Evolutionary conservation across 1,140 invertebrate species (phyloP).

Genomic region (Dendroctonus valens): DNA sequence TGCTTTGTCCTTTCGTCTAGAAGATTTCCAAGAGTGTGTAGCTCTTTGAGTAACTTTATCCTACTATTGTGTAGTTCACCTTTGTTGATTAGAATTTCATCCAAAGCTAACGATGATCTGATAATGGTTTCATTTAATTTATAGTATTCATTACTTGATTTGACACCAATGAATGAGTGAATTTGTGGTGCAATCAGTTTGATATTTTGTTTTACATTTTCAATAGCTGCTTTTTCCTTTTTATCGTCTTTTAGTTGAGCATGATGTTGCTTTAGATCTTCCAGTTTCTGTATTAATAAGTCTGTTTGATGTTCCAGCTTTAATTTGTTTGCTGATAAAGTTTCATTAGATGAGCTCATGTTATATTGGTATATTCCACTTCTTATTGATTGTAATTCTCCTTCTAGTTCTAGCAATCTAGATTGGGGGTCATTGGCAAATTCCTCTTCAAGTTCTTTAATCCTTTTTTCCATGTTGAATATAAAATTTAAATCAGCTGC

Average conservation of each 20-base stretch:
- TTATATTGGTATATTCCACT: conserved; percentile 16
- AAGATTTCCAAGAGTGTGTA: conserved; percentile 24
- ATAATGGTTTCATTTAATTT: conserved; percentile 33
- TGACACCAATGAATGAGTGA: conserved; percentile 30
- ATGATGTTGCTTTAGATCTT: conserved; percentile 3
- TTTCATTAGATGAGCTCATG: conserved; percentile 9
- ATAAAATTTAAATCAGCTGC: conserved; percentile 19
- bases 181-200: not conserved
- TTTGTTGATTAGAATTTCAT: conserved; percentile 22
- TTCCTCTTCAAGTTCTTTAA: conserved; percentile 1
- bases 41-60: conserved; percentile 30
- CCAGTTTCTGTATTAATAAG: conserved; percentile 3
- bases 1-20: conserved; percentile 31
- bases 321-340: conserved; percentile 8
- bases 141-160: conserved; percentile 31
- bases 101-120: conserved; percentile 22
- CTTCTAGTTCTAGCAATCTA: conserved; percentile 7
- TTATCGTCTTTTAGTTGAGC: conserved; percentile 9
- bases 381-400: conserved; percentile 16
- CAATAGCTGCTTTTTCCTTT: conserved; percentile 19
- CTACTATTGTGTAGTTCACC: conserved; percentile 24
- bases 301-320: conserved; percentile 16
- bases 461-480: conserved; percentile 15
- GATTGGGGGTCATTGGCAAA: not conserved
- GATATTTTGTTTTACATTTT: conserved; percentile 14